A percentile compares a stretch with the other conserved stretches of the same genome.
These are phyloP conservation scores for Mionectes olivaceus DNA, from an alignment of 2,797 vertebrate species.

Conservation along the genomic window DNA sequence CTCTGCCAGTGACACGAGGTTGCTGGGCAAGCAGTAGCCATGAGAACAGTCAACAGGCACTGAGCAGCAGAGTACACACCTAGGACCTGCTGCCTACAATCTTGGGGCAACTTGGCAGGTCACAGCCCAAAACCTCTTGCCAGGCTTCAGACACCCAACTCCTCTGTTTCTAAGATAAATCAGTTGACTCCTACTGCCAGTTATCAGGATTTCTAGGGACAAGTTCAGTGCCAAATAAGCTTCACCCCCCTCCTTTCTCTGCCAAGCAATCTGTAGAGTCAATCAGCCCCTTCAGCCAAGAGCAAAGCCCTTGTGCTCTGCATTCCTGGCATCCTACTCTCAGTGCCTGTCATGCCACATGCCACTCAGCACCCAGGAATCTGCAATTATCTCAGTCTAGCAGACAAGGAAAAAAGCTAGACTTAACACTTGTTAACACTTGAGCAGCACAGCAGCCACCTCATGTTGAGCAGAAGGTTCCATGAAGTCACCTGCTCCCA, in stretches of 20 bases:
- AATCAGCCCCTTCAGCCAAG: neutral
- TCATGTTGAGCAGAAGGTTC: neutral
- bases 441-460: neutral
- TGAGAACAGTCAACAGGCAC: neutral
- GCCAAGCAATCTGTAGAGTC: neutral
- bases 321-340: constrained; percentile 52
- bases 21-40: neutral
- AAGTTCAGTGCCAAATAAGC: neutral
- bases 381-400: constrained; percentile 53
- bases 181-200: neutral
- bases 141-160: neutral
- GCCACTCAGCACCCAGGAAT: constrained; percentile 69
- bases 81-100: neutral
- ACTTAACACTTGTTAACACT: constrained; percentile 47
- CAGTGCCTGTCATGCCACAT: neutral
- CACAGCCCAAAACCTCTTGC: neutral
- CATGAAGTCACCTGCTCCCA: neutral
- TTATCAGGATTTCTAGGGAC: neutral
- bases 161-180: neutral
- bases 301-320: constrained; percentile 33
- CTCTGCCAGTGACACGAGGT: fast-evolving
- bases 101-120: neutral
- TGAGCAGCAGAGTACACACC: fast-evolving
- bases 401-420: constrained; percentile 33
- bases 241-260: neutral